Evolutionary conservation across 2,888 invertebrate species (phyloP).

Genomic region (Trichogramma dendrolimi): DNA sequence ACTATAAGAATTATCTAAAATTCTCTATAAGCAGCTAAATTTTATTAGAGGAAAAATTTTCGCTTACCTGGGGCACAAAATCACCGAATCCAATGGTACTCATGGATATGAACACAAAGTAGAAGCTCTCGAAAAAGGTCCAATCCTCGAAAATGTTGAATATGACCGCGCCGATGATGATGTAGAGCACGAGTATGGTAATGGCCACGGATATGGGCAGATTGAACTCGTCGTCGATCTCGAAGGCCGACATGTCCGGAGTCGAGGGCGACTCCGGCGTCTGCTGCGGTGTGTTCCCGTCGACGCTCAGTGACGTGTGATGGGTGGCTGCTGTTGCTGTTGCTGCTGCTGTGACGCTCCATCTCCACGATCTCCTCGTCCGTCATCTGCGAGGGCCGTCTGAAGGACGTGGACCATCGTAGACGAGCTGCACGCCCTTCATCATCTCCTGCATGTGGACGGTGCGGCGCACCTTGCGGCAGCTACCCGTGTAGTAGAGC

Average conservation of each 20-base stretch:
- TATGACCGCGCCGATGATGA: constrained; percentile 78
- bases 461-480: constrained; percentile 70
- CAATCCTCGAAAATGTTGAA: constrained; percentile 78
- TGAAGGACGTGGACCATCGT: constrained; percentile 69
- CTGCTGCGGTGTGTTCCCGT: constrained; percentile 47
- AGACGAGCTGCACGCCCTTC: constrained; percentile 77
- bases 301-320: constrained; percentile 41
- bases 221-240: constrained; percentile 90
- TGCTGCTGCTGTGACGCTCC: constrained; percentile 37
- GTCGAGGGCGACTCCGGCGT: constrained; percentile 65
- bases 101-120: constrained; percentile 95
- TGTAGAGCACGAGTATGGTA: constrained; percentile 76
- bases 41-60: no score
- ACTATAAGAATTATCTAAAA: no score
- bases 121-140: constrained; percentile 91
- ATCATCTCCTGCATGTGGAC: constrained; percentile 77
- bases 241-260: constrained; percentile 72
- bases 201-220: constrained; percentile 88
- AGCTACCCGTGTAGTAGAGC: constrained; percentile 82
- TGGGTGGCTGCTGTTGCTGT: constrained; percentile 35
- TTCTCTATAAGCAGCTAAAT: no score
- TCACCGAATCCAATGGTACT: constrained; percentile 97
- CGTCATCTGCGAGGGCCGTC: constrained; percentile 67
- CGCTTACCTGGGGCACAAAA: constrained; percentile 69
- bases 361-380: constrained; percentile 57